A percentile compares a stretch with the other conserved stretches of the same genome.
Evolutionary conservation across 2,113 vertebrate genomes (phyloP).

Genomic region (Rhynchomys soricoides): DNA sequence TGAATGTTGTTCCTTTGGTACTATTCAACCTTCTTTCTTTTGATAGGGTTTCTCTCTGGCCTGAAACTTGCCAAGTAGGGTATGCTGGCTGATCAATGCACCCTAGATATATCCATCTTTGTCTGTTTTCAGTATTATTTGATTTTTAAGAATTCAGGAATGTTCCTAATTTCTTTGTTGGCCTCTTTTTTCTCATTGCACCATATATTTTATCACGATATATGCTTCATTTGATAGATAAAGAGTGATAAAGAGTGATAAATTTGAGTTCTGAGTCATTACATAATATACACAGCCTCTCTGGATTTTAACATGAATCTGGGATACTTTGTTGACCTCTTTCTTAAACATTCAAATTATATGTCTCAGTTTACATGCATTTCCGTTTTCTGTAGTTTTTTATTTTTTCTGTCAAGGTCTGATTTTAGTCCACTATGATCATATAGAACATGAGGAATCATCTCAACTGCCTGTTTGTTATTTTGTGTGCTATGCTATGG

Average conservation of each 20-base stretch:
- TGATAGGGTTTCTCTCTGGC: background rate
- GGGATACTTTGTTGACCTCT: background rate
- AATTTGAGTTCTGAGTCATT: constrained; percentile 34
- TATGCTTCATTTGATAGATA: background rate
- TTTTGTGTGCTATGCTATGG: background rate
- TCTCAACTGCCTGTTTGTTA: background rate
- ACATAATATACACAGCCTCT: background rate
- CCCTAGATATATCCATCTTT: background rate
- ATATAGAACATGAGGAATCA: too few relatives aligned
- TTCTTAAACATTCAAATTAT: background rate
- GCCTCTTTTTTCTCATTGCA: background rate
- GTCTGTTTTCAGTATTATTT: background rate
- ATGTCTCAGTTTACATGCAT: background rate
- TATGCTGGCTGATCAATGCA: background rate
- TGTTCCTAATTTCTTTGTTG: background rate
- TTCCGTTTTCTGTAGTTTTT: background rate
- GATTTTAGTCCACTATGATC: background rate
- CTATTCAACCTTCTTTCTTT: background rate
- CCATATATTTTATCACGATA: background rate
- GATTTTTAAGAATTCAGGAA: background rate
- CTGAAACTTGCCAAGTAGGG: background rate
- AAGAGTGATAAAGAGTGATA: background rate
- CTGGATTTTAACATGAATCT: background rate
- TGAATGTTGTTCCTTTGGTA: background rate
- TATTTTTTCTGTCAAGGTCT: background rate